Percentiles rank a stretch among this genome's conserved stretches.
phyloP scores from a whole-genome alignment of 2,797 vertebrate species.

The Picus viridis region DNA sequence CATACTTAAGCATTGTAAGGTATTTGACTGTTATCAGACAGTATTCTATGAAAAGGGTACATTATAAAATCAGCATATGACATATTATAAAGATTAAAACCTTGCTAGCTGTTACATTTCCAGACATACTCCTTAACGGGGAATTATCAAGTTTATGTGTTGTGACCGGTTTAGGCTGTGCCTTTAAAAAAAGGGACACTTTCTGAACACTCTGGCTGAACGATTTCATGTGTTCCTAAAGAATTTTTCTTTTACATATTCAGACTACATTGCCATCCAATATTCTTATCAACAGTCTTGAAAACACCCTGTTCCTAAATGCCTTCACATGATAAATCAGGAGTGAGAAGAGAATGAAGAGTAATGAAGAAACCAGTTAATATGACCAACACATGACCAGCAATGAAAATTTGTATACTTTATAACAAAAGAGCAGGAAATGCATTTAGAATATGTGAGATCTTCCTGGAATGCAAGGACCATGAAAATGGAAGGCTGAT shows the following conservation, averaged over 20 bases:
- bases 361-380: neutral
- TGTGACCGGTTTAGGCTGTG: too few relatives aligned
- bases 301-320: neutral
- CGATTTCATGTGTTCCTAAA: too few relatives aligned
- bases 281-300: neutral
- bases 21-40: neutral
- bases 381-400: neutral
- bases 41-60: neutral
- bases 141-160: neutral
- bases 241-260: neutral
- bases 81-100: neutral
- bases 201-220: too few relatives aligned
- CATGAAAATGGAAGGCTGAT: neutral
- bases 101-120: neutral
- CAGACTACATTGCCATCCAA: neutral
- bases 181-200: too few relatives aligned
- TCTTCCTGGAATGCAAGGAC: neutral
- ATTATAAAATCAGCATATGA: neutral
- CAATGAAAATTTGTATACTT: neutral
- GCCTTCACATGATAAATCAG: neutral
- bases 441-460: neutral
- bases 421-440: neutral
- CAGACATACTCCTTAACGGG: neutral
- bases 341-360: neutral
- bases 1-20: neutral